A percentile compares a stretch with the other conserved stretches of the same genome.
Evolutionary conservation across 2,888 invertebrate genomes (phyloP).

Genomic region (Lochmaea capreae): DNA sequence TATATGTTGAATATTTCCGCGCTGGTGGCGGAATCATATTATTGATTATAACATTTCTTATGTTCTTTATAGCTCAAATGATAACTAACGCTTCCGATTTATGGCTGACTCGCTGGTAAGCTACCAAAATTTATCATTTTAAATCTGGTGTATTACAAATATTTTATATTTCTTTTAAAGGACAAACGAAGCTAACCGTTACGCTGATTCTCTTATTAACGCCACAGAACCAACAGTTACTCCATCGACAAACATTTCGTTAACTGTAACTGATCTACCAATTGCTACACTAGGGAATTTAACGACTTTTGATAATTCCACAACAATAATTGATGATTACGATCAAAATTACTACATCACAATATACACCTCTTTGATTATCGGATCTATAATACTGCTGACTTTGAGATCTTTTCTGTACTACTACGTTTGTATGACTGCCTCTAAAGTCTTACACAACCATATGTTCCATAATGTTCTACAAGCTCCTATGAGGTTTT

Average conservation of each 20-base stretch:
- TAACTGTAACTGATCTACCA: background rate
- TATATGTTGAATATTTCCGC: slow-evolving; percentile 77
- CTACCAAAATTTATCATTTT: background rate
- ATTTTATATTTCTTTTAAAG: slow-evolving; percentile 52
- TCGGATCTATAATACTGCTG: slow-evolving; percentile 72
- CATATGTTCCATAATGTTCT: slow-evolving; percentile 82
- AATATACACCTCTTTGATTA: slow-evolving; percentile 72
- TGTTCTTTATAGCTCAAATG: slow-evolving; percentile 75
- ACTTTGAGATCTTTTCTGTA: slow-evolving; percentile 77
- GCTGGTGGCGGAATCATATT: slow-evolving; percentile 74
- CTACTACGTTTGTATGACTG: slow-evolving; percentile 79
- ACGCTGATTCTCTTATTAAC: slow-evolving; percentile 32
- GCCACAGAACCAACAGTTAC: background rate
- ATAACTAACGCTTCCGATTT: slow-evolving; percentile 79
- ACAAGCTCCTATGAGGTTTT: slow-evolving; percentile 83
- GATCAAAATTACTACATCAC: slow-evolving; percentile 63
- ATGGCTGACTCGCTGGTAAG: slow-evolving; percentile 83
- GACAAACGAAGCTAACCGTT: slow-evolving; percentile 64
- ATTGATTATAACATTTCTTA: slow-evolving; percentile 68
- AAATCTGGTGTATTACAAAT: background rate
- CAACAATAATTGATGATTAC: background rate
- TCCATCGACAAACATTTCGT: background rate
- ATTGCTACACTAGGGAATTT: background rate
- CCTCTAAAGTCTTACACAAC: slow-evolving; percentile 81
- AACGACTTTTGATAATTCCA: background rate